Evolutionary conservation across 2,113 vertebrate genomes (phyloP).

Genomic region (Heterocephalus glaber): DNA sequence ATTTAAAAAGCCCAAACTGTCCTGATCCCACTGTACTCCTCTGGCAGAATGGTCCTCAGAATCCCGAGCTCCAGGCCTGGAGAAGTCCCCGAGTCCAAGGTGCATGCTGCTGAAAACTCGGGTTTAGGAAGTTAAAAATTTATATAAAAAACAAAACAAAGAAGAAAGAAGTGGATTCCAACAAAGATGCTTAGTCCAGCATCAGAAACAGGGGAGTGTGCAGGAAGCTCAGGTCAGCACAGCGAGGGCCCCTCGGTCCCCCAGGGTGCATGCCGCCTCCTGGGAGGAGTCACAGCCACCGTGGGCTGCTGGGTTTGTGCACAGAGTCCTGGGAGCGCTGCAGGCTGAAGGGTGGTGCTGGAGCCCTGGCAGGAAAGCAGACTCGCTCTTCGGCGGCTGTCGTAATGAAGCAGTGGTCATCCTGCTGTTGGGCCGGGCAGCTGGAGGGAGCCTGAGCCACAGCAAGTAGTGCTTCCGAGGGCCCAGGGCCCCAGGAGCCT

Average conservation of each 20-base stretch:
- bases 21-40: background rate
- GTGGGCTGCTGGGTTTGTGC: background rate
- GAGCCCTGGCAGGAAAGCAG: background rate
- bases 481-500: background rate
- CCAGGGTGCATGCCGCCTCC: no score
- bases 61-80: background rate
- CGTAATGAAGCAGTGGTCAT: no score
- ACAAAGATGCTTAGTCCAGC: background rate
- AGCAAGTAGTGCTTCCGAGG: background rate
- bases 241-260: accelerated
- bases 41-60: background rate
- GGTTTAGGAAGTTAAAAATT: background rate
- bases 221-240: background rate
- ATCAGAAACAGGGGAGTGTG: background rate
- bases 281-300: background rate
- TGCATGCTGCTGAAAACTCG: background rate
- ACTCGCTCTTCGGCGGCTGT: background rate
- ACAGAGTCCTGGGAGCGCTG: background rate
- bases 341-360: no score
- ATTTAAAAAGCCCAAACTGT: background rate
- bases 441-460: background rate
- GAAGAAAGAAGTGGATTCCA: background rate
- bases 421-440: no score
- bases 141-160: background rate
- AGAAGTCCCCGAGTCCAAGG: background rate